Percentiles rank a stretch among this genome's conserved stretches.
phyloP scores from a whole-genome alignment of 2,888 invertebrate species.

The Napeogenes sylphis region DNA sequence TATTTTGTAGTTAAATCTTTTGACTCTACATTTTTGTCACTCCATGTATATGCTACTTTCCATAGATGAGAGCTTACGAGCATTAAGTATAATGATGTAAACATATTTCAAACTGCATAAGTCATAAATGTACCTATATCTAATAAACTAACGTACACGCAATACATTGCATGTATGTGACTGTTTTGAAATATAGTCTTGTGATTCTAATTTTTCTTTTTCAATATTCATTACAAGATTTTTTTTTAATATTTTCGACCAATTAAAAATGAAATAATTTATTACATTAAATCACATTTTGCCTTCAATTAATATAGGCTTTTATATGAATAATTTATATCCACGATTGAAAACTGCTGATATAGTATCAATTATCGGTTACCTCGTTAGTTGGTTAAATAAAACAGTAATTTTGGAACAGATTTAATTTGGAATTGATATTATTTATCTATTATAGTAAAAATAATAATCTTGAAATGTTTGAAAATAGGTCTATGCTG shows the following conservation, averaged over 20 bases:
- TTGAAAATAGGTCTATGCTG: too few relatives aligned
- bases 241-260: too few relatives aligned
- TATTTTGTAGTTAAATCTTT: too few relatives aligned
- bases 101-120: background rate
- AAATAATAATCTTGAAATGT: too few relatives aligned
- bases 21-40: too few relatives aligned
- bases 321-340: conserved; percentile 12
- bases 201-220: too few relatives aligned
- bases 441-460: background rate
- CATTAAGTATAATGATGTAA: background rate
- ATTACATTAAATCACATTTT: conserved; percentile 3
- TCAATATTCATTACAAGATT: too few relatives aligned
- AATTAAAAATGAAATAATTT: too few relatives aligned
- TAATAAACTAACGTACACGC: too few relatives aligned
- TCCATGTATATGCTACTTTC: background rate
- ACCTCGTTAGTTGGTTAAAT: background rate
- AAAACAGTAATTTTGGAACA: background rate
- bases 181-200: too few relatives aligned
- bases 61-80: background rate
- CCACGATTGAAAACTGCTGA: conserved; percentile 13
- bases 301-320: background rate
- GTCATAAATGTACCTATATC: too few relatives aligned
- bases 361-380: conserved; percentile 32
- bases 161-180: too few relatives aligned
- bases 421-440: background rate